Percentiles rank a stretch among this genome's conserved stretches.
Conservation (phyloP, 1,140 invertebrate genomes). For the Lerema accius region DNA sequence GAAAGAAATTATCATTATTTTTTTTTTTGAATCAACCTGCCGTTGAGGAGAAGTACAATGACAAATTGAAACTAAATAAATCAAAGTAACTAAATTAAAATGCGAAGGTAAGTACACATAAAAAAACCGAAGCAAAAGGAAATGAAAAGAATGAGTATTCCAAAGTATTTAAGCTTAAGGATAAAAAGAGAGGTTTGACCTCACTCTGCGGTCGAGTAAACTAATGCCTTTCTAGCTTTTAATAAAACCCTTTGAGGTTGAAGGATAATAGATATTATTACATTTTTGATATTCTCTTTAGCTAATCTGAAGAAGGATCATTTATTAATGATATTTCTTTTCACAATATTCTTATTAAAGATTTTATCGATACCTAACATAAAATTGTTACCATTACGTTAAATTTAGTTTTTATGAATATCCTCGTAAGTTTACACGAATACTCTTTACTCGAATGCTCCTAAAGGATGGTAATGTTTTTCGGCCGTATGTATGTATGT, state of each 20-base stretch:
- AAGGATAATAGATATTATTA: constrained; percentile 12
- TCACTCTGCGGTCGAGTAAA: constrained; percentile 6
- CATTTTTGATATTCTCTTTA: neutral
- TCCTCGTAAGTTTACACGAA: no score
- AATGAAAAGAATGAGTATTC: neutral
- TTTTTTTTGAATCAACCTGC: no score
- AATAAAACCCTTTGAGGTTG: constrained; percentile 17
- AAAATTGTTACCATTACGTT: no score
- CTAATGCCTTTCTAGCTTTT: constrained; percentile 11
- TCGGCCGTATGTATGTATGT: no score
- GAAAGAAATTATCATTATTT: no score
- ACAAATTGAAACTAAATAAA: no score
- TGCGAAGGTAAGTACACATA: neutral
- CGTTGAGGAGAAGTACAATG: no score
- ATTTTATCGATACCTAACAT: no score
- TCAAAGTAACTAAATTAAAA: no score
- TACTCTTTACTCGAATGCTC: no score
- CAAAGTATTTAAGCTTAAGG: constrained; percentile 1
- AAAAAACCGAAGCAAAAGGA: neutral
- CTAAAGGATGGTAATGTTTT: no score
- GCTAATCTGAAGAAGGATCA: neutral
- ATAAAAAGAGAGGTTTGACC: constrained; percentile 7
- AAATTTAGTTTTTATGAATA: no score
- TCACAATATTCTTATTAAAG: neutral
- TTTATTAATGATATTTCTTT: neutral